Percentiles rank a stretch among this genome's conserved stretches.
Evolutionary conservation across 2,888 invertebrate species (phyloP).

Genomic region (Girardia tigrina): DNA sequence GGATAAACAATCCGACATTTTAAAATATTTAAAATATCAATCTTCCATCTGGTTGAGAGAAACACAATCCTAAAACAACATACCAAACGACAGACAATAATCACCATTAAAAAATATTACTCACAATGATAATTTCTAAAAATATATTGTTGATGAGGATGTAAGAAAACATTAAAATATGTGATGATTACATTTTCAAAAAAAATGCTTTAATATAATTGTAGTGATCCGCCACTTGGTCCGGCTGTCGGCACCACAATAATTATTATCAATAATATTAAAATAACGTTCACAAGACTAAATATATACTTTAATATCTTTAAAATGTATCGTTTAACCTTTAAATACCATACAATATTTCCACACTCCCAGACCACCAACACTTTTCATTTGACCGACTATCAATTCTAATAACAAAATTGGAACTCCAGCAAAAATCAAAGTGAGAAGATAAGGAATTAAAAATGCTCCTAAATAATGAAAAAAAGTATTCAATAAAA

Average conservation of each 20-base stretch:
- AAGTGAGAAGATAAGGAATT: constrained; percentile 82
- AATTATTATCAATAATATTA: too few species aligned
- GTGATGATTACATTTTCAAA: not conserved
- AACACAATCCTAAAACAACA: too few species aligned
- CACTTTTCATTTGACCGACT: constrained; percentile 88
- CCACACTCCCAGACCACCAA: constrained; percentile 89
- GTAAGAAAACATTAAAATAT: not conserved
- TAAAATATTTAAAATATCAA: too few species aligned
- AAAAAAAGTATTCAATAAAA: too few species aligned
- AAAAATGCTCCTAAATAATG: constrained; percentile 72
- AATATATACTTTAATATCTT: too few species aligned
- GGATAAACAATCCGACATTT: too few species aligned
- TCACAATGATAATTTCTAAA: too few species aligned
- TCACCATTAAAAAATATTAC: too few species aligned
- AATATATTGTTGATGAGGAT: not conserved
- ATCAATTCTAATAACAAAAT: constrained; percentile 97
- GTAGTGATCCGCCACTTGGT: not conserved
- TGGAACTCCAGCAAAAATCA: constrained; percentile 84
- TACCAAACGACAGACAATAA: too few species aligned
- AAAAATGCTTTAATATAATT: not conserved
- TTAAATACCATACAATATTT: constrained; percentile 95
- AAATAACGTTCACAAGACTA: too few species aligned
- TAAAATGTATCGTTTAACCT: constrained; percentile 56
- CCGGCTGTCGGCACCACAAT: not conserved
- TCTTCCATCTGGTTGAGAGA: too few species aligned